Evolutionary conservation across 2,113 vertebrate species (phyloP).

Genomic region (Zosterops lateralis): DNA sequence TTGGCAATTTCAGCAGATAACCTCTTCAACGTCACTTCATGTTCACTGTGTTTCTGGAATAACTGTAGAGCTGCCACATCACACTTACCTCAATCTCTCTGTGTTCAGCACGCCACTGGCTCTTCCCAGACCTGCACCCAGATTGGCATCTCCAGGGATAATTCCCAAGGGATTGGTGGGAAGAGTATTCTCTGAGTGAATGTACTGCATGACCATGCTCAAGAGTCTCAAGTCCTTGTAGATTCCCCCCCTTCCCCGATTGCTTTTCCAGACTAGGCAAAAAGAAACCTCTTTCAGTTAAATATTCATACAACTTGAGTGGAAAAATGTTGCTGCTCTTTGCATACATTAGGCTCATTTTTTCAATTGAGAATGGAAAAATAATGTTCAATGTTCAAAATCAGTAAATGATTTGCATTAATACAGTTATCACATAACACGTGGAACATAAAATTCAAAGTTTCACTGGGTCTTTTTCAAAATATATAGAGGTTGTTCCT

Average conservation of each 20-base stretch:
- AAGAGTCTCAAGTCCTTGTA: neutral
- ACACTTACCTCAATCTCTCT: neutral
- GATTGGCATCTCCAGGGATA: neutral
- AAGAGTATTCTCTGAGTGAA: neutral
- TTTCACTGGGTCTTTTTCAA: neutral
- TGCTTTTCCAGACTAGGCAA: neutral
- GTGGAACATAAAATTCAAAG: neutral
- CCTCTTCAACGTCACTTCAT: neutral
- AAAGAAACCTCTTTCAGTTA: neutral
- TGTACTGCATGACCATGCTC: neutral
- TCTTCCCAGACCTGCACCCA: neutral
- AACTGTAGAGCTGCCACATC: neutral
- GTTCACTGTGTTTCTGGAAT: neutral
- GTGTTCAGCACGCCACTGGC: rapidly evolving
- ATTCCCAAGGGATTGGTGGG: neutral
- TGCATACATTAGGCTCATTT: neutral
- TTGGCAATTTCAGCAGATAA: neutral
- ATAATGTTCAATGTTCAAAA: neutral
- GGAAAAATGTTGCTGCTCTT: neutral
- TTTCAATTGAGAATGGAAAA: neutral
- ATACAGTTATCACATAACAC: neutral
- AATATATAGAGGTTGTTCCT: neutral
- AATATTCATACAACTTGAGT: neutral
- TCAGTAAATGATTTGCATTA: neutral
- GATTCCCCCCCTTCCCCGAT: neutral